Evolutionary conservation across 1,140 invertebrate species (phyloP).

Genomic region (Euborellia annulipes): DNA sequence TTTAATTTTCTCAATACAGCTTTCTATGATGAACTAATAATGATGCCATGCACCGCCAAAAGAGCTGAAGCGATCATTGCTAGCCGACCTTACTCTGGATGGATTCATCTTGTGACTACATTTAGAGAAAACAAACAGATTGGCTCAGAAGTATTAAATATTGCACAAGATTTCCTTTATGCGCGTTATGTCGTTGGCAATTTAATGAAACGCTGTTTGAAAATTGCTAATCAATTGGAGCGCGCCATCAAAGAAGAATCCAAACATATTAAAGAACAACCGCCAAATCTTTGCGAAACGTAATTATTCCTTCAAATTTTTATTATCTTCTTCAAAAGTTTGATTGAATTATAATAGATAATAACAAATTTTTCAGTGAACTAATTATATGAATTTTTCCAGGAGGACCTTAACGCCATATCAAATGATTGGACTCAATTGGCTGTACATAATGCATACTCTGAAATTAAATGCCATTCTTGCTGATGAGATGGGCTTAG

Average conservation of each 20-base stretch:
- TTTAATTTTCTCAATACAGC: conserved; percentile 60
- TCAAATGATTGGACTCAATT: conserved; percentile 88
- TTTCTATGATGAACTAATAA: conserved; percentile 41
- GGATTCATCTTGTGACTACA: conserved; percentile 55
- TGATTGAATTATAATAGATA: neutral
- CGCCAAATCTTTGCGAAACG: conserved; percentile 36
- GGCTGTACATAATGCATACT: conserved; percentile 77
- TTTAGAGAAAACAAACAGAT: conserved; percentile 47
- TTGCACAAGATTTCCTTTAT: conserved; percentile 47
- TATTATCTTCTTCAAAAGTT: neutral
- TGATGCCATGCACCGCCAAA: conserved; percentile 54
- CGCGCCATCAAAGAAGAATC: conserved; percentile 51
- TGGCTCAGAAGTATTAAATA: conserved; percentile 52
- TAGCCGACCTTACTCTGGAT: conserved; percentile 48
- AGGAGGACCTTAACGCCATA: conserved; percentile 65
- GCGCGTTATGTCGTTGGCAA: conserved; percentile 49
- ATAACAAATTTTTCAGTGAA: neutral
- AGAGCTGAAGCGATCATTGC: conserved; percentile 51
- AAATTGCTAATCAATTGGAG: conserved; percentile 50
- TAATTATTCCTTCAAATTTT: conserved; percentile 20
- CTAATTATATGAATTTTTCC: conserved; percentile 5
- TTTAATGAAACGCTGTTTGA: conserved; percentile 61
- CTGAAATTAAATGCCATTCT: conserved; percentile 88
- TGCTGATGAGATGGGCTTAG: conserved; percentile 80
- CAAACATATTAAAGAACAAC: conserved; percentile 46